Evolutionary conservation across 2,113 vertebrate genomes (phyloP), one percentile per base, ranked within the genome.

Genomic region (Rhombomys opimus): DNA sequence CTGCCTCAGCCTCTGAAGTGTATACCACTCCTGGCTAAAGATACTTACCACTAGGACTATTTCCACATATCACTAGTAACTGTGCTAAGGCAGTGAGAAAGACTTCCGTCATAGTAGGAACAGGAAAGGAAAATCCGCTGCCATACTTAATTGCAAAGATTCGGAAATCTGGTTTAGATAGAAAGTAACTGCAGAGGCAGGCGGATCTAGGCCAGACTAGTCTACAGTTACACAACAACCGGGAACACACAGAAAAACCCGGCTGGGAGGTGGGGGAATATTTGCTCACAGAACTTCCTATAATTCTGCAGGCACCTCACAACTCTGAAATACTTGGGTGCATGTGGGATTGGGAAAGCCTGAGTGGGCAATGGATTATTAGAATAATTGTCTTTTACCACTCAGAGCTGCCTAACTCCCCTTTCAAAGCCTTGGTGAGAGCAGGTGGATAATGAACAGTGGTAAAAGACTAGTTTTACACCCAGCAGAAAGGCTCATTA

Each of bases 391-490:
- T 86, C 87, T 85, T 82, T 91, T 80, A 61, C 9, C 23, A 27
- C 68, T 84, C 52, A 85, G 75, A 81, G 77, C 85, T 85, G 63
- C 67, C 57, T 61, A 61, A 57, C 82, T 93, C 87, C 77, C 57
- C 81, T 59, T 97, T 70, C 73, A 35, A 59, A 78, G 93, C 61
- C 80, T 93, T 87, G n/a, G 89, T 70, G 91, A 89, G 89, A 96
- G 91, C 95, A 96, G 94, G 93, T 89, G 89, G 91, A 90, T 81
- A 93, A 95, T 52, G 76, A 76, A 59, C 87, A 85, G 90, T 95
- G 77, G 57, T 80, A 96, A 87, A 95, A 89, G 91, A 82, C 35
- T 92, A 87, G 96, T 91, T 89, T 94, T 93, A 89, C n/a, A 82
- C 59, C 17, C 77, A 87, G 93, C 59, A 87, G 67, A 94, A 94